These are phyloP conservation scores for Syritta pipiens DNA, from an alignment of 2,888 invertebrate genomes.

Conservation along the genomic window DNA sequence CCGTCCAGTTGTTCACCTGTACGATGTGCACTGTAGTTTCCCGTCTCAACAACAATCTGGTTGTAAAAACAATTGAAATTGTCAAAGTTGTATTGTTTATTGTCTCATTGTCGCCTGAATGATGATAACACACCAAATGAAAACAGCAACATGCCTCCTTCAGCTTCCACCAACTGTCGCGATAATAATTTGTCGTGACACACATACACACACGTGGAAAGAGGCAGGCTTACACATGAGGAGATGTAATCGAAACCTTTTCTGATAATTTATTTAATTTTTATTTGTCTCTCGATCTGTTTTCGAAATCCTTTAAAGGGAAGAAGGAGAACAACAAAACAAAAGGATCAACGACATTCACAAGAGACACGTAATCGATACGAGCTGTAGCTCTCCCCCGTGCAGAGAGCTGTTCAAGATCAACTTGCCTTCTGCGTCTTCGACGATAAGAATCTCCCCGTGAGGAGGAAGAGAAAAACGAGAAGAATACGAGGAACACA, in stretches of 20 bases:
- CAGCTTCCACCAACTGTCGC: slow-evolving; percentile 33
- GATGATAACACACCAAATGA: slow-evolving; percentile 51
- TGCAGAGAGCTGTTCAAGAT: slow-evolving; percentile 26
- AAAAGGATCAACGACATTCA: slow-evolving; percentile 68
- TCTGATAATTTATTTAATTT: slow-evolving; percentile 62
- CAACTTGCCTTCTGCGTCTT: slow-evolving; percentile 50
- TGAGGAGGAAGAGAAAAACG: slow-evolving; percentile 20
- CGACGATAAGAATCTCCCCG: slow-evolving; percentile 59
- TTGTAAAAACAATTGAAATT: slow-evolving; percentile 28
- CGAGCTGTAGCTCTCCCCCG: neutral
- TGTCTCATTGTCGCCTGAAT: slow-evolving; percentile 60
- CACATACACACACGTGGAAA: neutral
- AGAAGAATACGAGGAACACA: slow-evolving; percentile 16
- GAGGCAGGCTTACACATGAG: neutral
- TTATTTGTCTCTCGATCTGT: slow-evolving; percentile 40
- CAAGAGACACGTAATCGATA: slow-evolving; percentile 65
- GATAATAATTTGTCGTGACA: slow-evolving; percentile 42
- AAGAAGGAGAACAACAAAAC: slow-evolving; percentile 37
- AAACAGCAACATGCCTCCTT: slow-evolving; percentile 39
- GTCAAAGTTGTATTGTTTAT: slow-evolving; percentile 53
- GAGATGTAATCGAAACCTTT: slow-evolving; percentile 64
- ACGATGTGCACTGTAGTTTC: no score
- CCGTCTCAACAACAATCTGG: no score
- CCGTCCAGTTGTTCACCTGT: slow-evolving; percentile 33
- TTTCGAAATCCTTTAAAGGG: slow-evolving; percentile 46